Evolutionary conservation across 2,797 vertebrate genomes (phyloP).

Genomic region (Notolabrus celidotus): DNA sequence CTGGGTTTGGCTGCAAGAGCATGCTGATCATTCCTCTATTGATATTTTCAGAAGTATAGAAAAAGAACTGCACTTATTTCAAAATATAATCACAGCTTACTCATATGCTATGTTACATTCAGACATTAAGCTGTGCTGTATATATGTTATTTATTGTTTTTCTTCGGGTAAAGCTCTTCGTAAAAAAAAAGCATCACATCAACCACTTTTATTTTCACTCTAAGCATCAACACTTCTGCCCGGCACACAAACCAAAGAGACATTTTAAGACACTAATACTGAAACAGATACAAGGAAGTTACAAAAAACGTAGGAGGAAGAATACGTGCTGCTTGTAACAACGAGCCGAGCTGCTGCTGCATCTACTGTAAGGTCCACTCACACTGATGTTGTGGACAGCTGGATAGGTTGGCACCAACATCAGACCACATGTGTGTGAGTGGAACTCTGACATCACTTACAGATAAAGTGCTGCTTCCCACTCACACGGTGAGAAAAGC

Average conservation of each 20-base stretch:
- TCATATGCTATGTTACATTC: neutral
- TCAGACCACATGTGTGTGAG: slow-evolving; percentile 47
- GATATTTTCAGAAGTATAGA: neutral
- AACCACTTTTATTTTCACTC: neutral
- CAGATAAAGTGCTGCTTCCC: slow-evolving; percentile 59
- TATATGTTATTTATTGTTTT: too few relatives aligned
- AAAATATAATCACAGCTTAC: too few relatives aligned
- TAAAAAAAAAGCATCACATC: slow-evolving; percentile 2
- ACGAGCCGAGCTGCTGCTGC: neutral
- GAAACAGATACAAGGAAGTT: slow-evolving; percentile 27
- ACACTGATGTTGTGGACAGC: slow-evolving; percentile 40
- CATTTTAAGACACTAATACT: neutral
- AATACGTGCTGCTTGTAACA: neutral
- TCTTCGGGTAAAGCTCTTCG: neutral
- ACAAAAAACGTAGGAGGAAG: neutral
- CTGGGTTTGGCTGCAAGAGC: neutral
- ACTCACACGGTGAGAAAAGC: slow-evolving; percentile 43
- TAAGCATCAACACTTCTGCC: neutral
- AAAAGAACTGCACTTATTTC: too few relatives aligned
- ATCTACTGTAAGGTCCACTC: slow-evolving; percentile 39
- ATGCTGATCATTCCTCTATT: neutral
- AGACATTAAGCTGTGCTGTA: neutral
- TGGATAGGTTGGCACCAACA: slow-evolving; percentile 41
- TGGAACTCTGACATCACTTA: slow-evolving; percentile 64
- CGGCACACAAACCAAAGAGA: neutral